Conservation (phyloP, 2,797 vertebrate species). For the Australoheros facetus region DNA sequence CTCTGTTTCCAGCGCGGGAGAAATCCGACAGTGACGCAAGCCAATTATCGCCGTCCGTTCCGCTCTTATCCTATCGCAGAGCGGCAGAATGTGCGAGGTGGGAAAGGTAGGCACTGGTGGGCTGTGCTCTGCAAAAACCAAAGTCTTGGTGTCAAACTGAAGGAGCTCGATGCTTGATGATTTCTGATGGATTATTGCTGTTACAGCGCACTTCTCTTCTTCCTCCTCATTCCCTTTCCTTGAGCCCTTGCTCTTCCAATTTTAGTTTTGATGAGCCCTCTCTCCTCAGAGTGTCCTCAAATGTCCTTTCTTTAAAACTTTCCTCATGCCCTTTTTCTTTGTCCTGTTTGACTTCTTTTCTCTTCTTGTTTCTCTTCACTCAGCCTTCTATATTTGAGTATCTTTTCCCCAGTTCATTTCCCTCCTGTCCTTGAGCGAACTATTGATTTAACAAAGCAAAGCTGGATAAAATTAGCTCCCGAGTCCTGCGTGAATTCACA, state of each 20-base stretch:
- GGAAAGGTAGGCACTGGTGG: slow-evolving; percentile 60
- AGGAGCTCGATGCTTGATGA: slow-evolving; percentile 20
- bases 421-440: slow-evolving; percentile 3
- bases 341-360: not conserved
- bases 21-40: slow-evolving; percentile 74
- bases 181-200: slow-evolving; percentile 57
- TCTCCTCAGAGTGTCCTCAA: not conserved
- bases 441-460: slow-evolving; percentile 22
- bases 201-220: slow-evolving; percentile 18
- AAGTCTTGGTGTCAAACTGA: slow-evolving; percentile 54
- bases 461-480: slow-evolving; percentile 14
- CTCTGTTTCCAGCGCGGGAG: slow-evolving; percentile 16
- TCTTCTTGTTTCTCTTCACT: not conserved
- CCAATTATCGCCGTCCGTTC: slow-evolving; percentile 74
- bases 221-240: slow-evolving; percentile 26
- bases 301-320: not conserved
- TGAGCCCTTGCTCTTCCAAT: slow-evolving; percentile 1
- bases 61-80: slow-evolving; percentile 64
- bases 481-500: slow-evolving; percentile 29
- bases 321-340: not conserved
- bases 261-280: slow-evolving; percentile 1
- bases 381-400: not conserved
- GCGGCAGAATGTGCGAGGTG: slow-evolving; percentile 57
- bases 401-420: not conserved
- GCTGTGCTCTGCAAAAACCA: slow-evolving; percentile 38